phyloP scores from a whole-genome alignment of 2,888 invertebrate genomes.

The Acronicta leporina region DNA sequence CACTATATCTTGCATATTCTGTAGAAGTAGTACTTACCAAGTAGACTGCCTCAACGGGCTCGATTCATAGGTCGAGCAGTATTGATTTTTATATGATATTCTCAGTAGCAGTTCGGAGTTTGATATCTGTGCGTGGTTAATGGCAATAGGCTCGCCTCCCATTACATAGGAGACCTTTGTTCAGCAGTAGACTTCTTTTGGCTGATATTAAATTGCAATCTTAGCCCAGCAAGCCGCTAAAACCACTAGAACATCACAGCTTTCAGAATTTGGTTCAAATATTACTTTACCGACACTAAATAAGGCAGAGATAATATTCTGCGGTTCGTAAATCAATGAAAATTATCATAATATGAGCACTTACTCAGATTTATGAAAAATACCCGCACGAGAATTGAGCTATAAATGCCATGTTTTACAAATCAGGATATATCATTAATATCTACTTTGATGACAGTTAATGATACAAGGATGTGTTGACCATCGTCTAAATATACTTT shows the following conservation, averaged over 20 bases:
- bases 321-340: conserved; percentile 8
- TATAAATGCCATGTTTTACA: conserved; percentile 27
- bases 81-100: no score
- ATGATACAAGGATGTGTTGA: conserved; percentile 28
- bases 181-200: no score
- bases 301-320: conserved; percentile 4
- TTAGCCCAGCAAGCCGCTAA: background rate
- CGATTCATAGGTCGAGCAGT: no score
- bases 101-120: no score
- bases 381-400: conserved; percentile 9
- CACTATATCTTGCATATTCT: no score
- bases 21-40: no score
- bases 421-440: conserved; percentile 14
- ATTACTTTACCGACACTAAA: conserved; percentile 1
- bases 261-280: background rate
- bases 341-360: conserved; percentile 1
- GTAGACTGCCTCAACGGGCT: no score
- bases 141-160: no score
- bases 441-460: background rate
- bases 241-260: background rate
- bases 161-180: no score
- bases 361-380: conserved; percentile 36
- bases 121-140: no score
- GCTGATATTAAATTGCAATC: no score
- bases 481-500: conserved; percentile 13